Base-by-base conservation (phyloP, 53 echinoderm and acorn worm genomes). In the Crossaster papposus region DNA sequence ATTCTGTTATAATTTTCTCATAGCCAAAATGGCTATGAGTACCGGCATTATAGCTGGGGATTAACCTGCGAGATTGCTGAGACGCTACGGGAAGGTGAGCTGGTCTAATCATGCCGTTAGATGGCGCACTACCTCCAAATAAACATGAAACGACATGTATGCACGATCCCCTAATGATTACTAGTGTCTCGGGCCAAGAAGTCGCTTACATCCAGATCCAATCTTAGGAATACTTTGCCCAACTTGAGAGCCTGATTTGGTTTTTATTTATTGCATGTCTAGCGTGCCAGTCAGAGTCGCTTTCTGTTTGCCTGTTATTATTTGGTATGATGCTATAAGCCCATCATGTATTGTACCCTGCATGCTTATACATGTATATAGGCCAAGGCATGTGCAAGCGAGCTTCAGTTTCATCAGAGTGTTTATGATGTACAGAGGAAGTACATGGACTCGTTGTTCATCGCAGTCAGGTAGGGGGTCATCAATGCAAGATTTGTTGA, bases 381-480 rank as follows among this genome's bases (percentile, higher is more conserved):
- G 97, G 94, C 91, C 71, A 96, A 94, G 79, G 94, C 98, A 35
- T 96, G 94, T 82, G 91, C 90, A n/a, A 94, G 94, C 50, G 98
- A 98, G 78, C 88, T 98, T 55, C 91, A 89, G 32, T 98, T 96
- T 53, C 98, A 98, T 36, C 95, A 98, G 71, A 94, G 92, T 33
- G 87, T 98, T 26, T 98, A 98, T 51, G 91, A 98, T 64, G 51
- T 98, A 30, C 98, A 98, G 68, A 91, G 94, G 34, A 90, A 94
- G 63, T 98, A 98, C 89, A 98, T 91, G 71, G 88, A 91, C 64
- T 96, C 98, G 20, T 51, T 98, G 13, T 96, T 96, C 88, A 91
- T 83, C 36, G 95, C 96, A 36, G 92, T 98, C 84, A 94, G 93
- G 98, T 98, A 94, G 79, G 94, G 55, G 26, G 3, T 54, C 17